These are phyloP conservation scores for Athripsodes cinereus DNA, from an alignment of 2,888 invertebrate genomes.

Conservation along the genomic window DNA sequence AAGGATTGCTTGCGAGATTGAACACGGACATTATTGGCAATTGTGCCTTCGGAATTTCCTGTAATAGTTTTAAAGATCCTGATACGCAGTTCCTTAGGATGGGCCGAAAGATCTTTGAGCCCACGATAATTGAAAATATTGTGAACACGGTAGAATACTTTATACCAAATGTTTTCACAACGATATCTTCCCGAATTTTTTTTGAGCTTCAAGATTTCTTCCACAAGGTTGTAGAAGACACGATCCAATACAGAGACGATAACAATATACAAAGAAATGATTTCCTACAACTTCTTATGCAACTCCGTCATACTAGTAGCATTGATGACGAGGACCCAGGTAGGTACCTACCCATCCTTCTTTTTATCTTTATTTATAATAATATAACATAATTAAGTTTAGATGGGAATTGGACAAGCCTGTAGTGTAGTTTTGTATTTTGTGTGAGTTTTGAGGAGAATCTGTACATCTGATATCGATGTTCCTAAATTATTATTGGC, in stretches of 20 bases:
- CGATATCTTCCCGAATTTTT: not conserved
- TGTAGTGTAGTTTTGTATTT: too few relatives aligned
- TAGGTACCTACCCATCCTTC: too few relatives aligned
- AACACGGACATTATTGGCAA: conserved; percentile 47
- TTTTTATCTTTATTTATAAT: too few relatives aligned
- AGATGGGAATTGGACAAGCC: too few relatives aligned
- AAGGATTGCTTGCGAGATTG: conserved; percentile 39
- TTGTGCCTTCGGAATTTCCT: conserved; percentile 45
- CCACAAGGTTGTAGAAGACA: conserved; percentile 40
- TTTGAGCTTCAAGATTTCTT: conserved; percentile 40
- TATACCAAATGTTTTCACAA: not conserved
- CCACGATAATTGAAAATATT: conserved; percentile 20
- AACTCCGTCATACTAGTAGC: conserved; percentile 42
- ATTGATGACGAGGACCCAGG: conserved; percentile 30
- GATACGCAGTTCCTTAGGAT: conserved; percentile 35
- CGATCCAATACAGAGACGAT: conserved; percentile 42
- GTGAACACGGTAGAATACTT: conserved; percentile 1
- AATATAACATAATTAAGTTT: too few relatives aligned
- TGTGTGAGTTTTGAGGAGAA: too few relatives aligned
- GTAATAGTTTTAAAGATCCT: conserved; percentile 39
- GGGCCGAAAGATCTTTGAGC: conserved; percentile 28
- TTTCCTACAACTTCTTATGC: conserved; percentile 50
- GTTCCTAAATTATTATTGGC: too few relatives aligned
- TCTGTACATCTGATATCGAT: too few relatives aligned
- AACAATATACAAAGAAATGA: conserved; percentile 46